Evolutionary conservation across 2,888 invertebrate genomes (phyloP), one percentile per base, ranked within the genome.

Genomic region (Drosophila yooni): DNA sequence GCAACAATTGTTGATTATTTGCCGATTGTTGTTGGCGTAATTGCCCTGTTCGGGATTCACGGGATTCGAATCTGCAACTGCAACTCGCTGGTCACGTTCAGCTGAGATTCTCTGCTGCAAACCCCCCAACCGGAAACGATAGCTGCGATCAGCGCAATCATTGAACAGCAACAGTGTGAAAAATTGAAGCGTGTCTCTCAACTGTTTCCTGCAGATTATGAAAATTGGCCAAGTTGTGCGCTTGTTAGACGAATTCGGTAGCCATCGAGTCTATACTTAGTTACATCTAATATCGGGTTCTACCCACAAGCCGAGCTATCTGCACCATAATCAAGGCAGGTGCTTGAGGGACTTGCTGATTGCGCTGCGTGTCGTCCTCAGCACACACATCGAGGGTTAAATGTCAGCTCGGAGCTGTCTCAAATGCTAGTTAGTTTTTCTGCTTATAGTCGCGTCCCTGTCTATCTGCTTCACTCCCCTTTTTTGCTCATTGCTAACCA

Each of bases 51-150:
- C 18, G 40, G 27, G 43, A 21, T 25, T 46, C 21, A 3, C 2
- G 7, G 21, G 46, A 46, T 25, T 25, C 46, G 46, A 46, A 15
- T 52, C 11, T 27, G 31, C 25, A n/a, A 18, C 38, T 31, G 21
- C 21, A 40, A 58, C 31, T 51, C 36, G 27, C 58, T 68, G 80
- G 79, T 89, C 89, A 89, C 79, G 89, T 84, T 84, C 74, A 51
- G 10, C 25, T 43, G 36, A 64, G 77, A 77, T 85, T 85, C 88
- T 80, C 27, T 40, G 40, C 27, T 2, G 25, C 46, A 25, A 25
- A 46, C 1, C 31, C 54, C 1, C 31, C 54, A 51, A 74, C 70
- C 77, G 83, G 81, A 83, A 83, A 53, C 83, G 46, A 81, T 81
- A 64, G 53, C 75, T 53, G 73, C 65, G 85, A 71, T 75, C 56